Percentiles rank a stretch among this genome's conserved stretches.
These are phyloP conservation scores for Lamellibrachia satsuma DNA, from an alignment of 2,888 invertebrate genomes.

Conservation along the genomic window DNA sequence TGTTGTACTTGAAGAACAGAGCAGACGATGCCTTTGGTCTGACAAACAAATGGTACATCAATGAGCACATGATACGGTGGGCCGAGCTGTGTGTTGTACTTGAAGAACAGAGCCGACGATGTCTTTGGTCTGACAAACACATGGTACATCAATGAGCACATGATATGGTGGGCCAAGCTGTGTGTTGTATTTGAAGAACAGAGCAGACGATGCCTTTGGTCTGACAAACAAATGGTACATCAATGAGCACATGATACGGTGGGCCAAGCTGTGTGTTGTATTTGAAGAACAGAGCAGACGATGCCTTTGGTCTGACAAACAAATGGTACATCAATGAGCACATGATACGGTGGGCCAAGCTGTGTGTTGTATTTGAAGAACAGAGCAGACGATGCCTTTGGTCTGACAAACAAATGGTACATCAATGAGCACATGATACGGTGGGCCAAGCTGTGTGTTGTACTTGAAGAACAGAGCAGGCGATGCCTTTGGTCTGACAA, in stretches of 20 bases:
- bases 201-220: conserved; percentile 77
- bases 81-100: conserved; percentile 98
- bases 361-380: conserved; percentile 98
- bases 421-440: conserved; percentile 74
- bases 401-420: conserved; percentile 45
- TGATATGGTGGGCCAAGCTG: conserved; percentile 99
- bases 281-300: conserved; percentile 95
- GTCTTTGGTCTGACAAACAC: conserved; percentile 56
- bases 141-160: conserved; percentile 80
- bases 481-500: conserved; percentile 67
- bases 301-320: conserved; percentile 58
- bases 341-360: conserved; percentile 97
- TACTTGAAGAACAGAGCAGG: conserved; percentile 96
- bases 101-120: conserved; percentile 93
- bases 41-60: too few relatives aligned
- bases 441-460: conserved; percentile 99
- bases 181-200: conserved; percentile 97
- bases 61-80: conserved; percentile 99
- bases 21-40: too few relatives aligned
- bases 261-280: conserved; percentile 99
- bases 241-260: conserved; percentile 95
- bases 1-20: too few relatives aligned
- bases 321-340: conserved; percentile 78
- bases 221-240: conserved; percentile 65
- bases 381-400: conserved; percentile 80